phyloP scores from a whole-genome alignment of 2,888 invertebrate species.

The Polyploca ridens region DNA sequence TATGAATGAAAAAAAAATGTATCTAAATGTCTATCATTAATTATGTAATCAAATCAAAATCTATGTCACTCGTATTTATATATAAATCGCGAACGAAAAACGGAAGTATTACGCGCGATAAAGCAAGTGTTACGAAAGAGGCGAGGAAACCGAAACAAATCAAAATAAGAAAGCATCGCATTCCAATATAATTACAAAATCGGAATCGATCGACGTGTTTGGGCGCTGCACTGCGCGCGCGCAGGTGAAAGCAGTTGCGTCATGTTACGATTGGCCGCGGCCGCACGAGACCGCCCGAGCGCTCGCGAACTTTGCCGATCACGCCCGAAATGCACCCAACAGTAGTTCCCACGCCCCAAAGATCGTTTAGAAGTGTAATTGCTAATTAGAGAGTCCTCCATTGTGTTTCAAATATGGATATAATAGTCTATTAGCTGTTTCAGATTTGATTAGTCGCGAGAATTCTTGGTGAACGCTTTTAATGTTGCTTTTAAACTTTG shows the following conservation, averaged over 20 bases:
- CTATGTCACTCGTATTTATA: background rate
- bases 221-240: slow-evolving; percentile 43
- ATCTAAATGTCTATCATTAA: background rate
- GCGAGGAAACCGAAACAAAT: slow-evolving; percentile 67
- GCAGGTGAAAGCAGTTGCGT: slow-evolving; percentile 77
- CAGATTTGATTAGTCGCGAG: background rate
- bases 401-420: background rate
- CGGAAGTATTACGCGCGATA: slow-evolving; percentile 64
- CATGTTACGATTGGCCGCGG: slow-evolving; percentile 45
- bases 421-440: slow-evolving; percentile 5
- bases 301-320: slow-evolving; percentile 34
- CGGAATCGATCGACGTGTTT: slow-evolving; percentile 54
- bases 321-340: slow-evolving; percentile 19
- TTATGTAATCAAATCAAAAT: background rate
- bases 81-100: slow-evolving; percentile 43
- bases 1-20: background rate
- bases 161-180: slow-evolving; percentile 77
- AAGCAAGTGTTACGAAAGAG: slow-evolving; percentile 52
- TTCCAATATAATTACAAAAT: slow-evolving; percentile 77
- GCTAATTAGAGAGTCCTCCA: slow-evolving; percentile 27
- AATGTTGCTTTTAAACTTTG: background rate
- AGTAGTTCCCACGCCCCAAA: slow-evolving; percentile 36
- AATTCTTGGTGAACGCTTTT: background rate
- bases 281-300: slow-evolving; percentile 22
- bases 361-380: slow-evolving; percentile 20